phyloP scores from a whole-genome alignment of 2,888 invertebrate species.

The Xestia rhomboidea region DNA sequence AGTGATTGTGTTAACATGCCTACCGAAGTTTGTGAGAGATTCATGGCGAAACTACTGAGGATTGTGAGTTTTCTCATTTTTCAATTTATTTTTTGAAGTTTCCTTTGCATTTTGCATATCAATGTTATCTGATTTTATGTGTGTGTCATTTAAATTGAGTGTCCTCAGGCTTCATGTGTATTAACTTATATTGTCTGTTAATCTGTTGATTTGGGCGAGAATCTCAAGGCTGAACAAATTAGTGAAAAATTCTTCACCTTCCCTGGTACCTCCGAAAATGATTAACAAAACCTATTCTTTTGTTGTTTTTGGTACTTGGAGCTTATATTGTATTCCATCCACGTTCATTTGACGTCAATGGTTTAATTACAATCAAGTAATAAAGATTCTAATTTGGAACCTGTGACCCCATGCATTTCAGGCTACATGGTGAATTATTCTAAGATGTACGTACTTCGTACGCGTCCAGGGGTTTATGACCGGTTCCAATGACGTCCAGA shows the following conservation, averaged over 20 bases:
- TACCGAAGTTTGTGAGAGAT: conserved; percentile 79
- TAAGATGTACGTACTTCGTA: conserved; percentile 31
- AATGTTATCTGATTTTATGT: conserved; percentile 29
- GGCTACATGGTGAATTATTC: conserved; percentile 34
- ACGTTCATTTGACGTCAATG: conserved; percentile 59
- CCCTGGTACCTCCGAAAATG: conserved; percentile 23
- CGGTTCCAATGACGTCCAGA: conserved; percentile 45
- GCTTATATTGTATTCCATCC: conserved; percentile 50
- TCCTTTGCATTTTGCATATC: conserved; percentile 13
- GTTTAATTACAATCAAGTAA: conserved; percentile 56
- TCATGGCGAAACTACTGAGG: conserved; percentile 74
- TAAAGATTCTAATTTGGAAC: conserved; percentile 57
- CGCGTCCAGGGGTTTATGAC: conserved; percentile 36
- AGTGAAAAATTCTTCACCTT: conserved; percentile 36
- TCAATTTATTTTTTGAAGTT: conserved; percentile 2
- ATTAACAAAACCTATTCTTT: conserved; percentile 49
- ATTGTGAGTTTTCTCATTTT: conserved; percentile 75
- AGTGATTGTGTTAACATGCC: conserved; percentile 75
- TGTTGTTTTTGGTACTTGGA: conserved; percentile 38
- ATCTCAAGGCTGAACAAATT: conserved; percentile 23
- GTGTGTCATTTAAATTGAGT: conserved; percentile 45
- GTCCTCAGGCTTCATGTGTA: conserved; percentile 27
- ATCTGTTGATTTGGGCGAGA: conserved; percentile 36
- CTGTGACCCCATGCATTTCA: conserved; percentile 46
- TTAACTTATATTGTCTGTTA: conserved; percentile 28